phyloP scores from a whole-genome alignment of 2,797 vertebrate genomes.

The Tadarida brasiliensis region DNA sequence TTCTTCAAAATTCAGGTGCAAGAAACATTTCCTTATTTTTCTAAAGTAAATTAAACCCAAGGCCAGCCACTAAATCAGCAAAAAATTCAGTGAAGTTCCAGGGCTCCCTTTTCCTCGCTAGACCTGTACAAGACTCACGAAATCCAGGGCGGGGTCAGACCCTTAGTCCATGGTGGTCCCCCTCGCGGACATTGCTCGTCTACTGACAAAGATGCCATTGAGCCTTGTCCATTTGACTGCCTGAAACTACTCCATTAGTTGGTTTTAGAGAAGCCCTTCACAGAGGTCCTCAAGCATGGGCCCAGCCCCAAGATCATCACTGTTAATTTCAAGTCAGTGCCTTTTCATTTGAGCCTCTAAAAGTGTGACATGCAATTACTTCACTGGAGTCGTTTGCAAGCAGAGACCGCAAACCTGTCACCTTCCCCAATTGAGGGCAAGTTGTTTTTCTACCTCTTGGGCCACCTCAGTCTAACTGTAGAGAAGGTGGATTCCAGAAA shows the following conservation, averaged over 20 bases:
- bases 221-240: neutral
- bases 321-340: neutral
- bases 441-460: neutral
- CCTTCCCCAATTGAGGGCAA: neutral
- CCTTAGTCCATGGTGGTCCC: neutral
- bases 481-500: neutral
- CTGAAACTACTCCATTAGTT: neutral
- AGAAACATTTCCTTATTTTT: conserved; percentile 38
- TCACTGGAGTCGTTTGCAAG: neutral
- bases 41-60: conserved; percentile 48
- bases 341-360: neutral
- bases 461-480: neutral
- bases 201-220: neutral
- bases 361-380: neutral
- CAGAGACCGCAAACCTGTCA: neutral
- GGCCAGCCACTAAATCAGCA: neutral
- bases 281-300: neutral
- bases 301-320: neutral
- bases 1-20: neutral
- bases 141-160: neutral
- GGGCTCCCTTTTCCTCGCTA: neutral
- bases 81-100: neutral
- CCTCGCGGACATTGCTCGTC: neutral
- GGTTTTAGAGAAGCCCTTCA: neutral
- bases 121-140: neutral